A percentile compares a stretch with the other conserved stretches of the same genome.
phyloP scores from a whole-genome alignment of 2,113 vertebrate species.

The Daubentonia madagascariensis region DNA sequence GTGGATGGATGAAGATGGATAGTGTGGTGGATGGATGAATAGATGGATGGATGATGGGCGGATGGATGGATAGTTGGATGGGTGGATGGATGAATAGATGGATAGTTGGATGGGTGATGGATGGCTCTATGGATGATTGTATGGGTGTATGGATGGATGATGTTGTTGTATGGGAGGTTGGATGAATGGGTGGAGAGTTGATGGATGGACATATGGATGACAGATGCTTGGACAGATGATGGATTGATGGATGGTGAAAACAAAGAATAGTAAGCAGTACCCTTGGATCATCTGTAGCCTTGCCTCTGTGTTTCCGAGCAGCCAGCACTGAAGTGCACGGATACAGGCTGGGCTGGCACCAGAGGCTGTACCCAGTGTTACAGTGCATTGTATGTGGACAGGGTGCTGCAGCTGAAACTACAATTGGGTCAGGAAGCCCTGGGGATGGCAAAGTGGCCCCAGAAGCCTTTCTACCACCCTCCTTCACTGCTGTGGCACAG shows the following conservation, averaged over 20 bases:
- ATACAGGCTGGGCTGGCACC: not conserved
- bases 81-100: not conserved
- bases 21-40: not conserved
- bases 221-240: too few relatives aligned
- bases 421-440: not conserved
- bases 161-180: not conserved
- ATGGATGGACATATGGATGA: not conserved
- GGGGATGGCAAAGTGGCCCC: too few relatives aligned
- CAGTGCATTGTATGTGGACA: accelerated
- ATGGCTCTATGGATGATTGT: not conserved
- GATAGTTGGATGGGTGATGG: too few relatives aligned
- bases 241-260: not conserved
- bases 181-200: too few relatives aligned
- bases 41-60: not conserved
- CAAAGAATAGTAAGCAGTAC: not conserved
- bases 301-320: not conserved
- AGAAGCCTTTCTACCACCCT: accelerated
- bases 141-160: not conserved
- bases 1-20: not conserved
- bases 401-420: too few relatives aligned
- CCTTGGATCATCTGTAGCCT: not conserved
- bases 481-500: not conserved
- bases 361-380: accelerated
- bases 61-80: too few relatives aligned
- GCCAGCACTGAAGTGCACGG: not conserved